Percentiles rank a stretch among this genome's conserved stretches.
These are phyloP conservation scores for Semnornis frantzii DNA, from an alignment of 2,113 vertebrate species.

Conservation along the genomic window DNA sequence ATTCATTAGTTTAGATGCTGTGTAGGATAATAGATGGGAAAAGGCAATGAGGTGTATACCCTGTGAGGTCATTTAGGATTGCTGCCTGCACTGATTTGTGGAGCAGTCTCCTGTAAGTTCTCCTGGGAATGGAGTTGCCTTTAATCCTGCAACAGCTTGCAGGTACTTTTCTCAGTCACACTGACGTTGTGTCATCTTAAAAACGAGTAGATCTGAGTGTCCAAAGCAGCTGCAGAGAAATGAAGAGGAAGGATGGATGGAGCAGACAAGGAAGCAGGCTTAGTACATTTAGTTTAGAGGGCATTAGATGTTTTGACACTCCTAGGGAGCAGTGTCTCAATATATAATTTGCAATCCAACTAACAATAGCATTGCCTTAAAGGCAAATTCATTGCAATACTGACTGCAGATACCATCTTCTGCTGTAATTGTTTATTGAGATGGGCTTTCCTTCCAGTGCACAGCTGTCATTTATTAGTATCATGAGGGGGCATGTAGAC, in stretches of 20 bases:
- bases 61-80: not conserved
- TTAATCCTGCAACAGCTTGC: not conserved
- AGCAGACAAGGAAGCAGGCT: not conserved
- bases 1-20: slow-evolving; percentile 21
- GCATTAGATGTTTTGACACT: not conserved
- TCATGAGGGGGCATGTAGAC: not conserved
- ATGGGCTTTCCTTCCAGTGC: not conserved
- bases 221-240: not conserved
- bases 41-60: not conserved
- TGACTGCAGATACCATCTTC: slow-evolving; percentile 44
- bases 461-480: not conserved
- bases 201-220: not conserved
- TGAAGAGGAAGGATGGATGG: not conserved
- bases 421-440: slow-evolving; percentile 36
- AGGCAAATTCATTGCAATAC: slow-evolving; percentile 40
- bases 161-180: not conserved
- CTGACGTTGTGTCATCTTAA: not conserved
- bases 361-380: slow-evolving; percentile 39
- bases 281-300: not conserved
- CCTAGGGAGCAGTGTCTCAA: not conserved
- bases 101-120: not conserved
- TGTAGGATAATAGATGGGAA: slow-evolving; percentile 1
- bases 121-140: not conserved
- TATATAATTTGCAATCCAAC: not conserved
- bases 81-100: not conserved